Conservation (phyloP, 2,888 invertebrate species). For the Malachius bipustulatus region DNA sequence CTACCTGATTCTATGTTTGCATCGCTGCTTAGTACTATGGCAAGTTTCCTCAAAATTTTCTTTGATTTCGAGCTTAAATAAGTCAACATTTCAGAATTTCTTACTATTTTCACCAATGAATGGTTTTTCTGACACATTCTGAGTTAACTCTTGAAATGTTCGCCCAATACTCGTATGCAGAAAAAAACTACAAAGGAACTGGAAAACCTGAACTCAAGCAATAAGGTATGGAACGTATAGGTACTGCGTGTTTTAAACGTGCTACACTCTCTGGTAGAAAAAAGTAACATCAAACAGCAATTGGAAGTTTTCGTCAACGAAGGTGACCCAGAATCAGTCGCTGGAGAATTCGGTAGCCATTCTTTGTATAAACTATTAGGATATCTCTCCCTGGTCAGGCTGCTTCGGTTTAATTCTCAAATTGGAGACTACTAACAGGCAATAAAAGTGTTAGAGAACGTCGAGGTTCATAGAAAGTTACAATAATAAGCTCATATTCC, state of each 20-base stretch:
- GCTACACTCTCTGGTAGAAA: constrained; percentile 92
- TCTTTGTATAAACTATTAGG: constrained; percentile 98
- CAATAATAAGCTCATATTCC: constrained; percentile 91
- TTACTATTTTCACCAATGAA: too few relatives aligned
- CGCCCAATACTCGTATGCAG: constrained; percentile 62
- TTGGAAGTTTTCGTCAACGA: constrained; percentile 84
- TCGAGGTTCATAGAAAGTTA: constrained; percentile 92
- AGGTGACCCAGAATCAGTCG: constrained; percentile 83
- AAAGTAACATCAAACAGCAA: constrained; percentile 96
- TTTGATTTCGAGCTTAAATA: too few relatives aligned
- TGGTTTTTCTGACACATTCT: too few relatives aligned
- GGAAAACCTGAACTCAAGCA: constrained; percentile 63
- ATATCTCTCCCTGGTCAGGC: constrained; percentile 93
- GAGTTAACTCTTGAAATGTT: constrained; percentile 90
- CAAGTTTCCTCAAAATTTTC: too few relatives aligned
- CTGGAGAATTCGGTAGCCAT: constrained; percentile 92
- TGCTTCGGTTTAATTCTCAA: constrained; percentile 88
- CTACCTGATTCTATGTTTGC: too few relatives aligned
- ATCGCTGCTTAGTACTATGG: too few relatives aligned
- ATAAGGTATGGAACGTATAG: constrained; percentile 95
- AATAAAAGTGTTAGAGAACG: constrained; percentile 87
- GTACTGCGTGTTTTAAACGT: constrained; percentile 94
- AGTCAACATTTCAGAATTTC: too few relatives aligned
- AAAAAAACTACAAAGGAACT: constrained; percentile 74
- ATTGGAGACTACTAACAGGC: constrained; percentile 98